Percentiles rank a stretch among this genome's conserved stretches.
phyloP scores from a whole-genome alignment of 2,797 vertebrate species.

The Mycteria americana region DNA sequence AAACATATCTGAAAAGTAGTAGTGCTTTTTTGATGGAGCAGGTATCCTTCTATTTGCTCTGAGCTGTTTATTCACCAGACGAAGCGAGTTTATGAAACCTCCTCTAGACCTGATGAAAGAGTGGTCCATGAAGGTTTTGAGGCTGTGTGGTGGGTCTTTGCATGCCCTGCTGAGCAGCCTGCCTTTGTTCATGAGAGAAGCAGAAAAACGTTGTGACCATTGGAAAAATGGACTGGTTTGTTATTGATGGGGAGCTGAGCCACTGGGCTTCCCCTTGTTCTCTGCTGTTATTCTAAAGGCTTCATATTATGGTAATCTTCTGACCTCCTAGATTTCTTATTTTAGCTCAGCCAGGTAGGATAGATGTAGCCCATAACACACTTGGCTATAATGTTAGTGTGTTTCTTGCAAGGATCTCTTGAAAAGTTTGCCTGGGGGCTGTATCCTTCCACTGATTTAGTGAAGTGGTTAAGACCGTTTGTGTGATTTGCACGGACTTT shows the following conservation, averaged over 20 bases:
- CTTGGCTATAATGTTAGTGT: neutral
- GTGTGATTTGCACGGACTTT: neutral
- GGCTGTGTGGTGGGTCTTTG: neutral
- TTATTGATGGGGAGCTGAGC: conserved; percentile 10
- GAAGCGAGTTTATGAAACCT: neutral
- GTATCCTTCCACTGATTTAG: neutral
- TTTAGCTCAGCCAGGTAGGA: neutral
- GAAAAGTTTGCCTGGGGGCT: neutral
- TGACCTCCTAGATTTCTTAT: conserved; percentile 6
- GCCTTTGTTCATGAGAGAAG: conserved; percentile 6
- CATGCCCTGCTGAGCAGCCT: neutral
- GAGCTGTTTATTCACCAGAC: conserved; percentile 18
- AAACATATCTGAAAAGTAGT: neutral
- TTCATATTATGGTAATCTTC: conserved; percentile 4
- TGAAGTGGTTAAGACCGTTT: neutral
- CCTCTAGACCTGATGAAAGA: neutral
- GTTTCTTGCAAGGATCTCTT: neutral
- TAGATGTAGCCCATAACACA: neutral
- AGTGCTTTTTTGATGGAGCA: neutral
- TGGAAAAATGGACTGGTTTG: conserved; percentile 34
- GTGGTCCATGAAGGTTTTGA: neutral
- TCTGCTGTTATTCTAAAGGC: neutral
- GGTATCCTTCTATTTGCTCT: conserved; percentile 7
- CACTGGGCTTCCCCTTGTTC: neutral
- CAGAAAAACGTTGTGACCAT: neutral